These are phyloP conservation scores for Euphydryas editha DNA, from an alignment of 2,888 invertebrate genomes.

Conservation along the genomic window DNA sequence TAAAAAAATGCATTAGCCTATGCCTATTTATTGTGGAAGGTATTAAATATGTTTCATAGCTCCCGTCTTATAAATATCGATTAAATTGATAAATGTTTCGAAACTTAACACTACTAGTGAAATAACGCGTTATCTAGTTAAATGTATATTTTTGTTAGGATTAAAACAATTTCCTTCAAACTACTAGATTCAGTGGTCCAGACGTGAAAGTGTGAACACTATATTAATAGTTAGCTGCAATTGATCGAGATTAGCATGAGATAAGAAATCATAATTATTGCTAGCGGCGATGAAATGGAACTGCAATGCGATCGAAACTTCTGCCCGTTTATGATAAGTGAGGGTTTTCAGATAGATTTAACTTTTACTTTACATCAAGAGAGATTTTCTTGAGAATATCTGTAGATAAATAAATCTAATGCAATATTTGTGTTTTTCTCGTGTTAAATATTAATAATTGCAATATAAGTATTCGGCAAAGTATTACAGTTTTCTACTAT, in stretches of 20 bases:
- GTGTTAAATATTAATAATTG: too few relatives aligned
- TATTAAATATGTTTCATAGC: too few relatives aligned
- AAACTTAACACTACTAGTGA: too few relatives aligned
- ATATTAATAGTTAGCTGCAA: constrained; percentile 19
- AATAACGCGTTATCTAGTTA: neutral
- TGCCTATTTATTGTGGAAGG: too few relatives aligned
- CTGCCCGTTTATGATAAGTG: neutral
- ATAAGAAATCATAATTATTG: constrained; percentile 21
- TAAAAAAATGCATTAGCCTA: too few relatives aligned
- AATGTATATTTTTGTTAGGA: neutral
- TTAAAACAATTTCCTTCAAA: neutral
- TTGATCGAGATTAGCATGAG: constrained; percentile 25
- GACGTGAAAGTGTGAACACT: constrained; percentile 8
- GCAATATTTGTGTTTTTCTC: too few relatives aligned
- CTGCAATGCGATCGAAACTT: constrained; percentile 10
- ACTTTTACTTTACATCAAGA: constrained; percentile 3
- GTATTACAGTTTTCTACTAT: too few relatives aligned
- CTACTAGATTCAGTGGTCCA: neutral
- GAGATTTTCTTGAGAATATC: neutral
- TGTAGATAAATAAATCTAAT: neutral
- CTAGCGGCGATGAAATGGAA: constrained; percentile 13
- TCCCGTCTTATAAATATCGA: too few relatives aligned
- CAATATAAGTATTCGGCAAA: too few relatives aligned
- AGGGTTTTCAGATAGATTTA: neutral
- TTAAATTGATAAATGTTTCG: too few relatives aligned